phyloP scores from a whole-genome alignment of 2,113 vertebrate genomes.

The Elgaria multicarinata region DNA sequence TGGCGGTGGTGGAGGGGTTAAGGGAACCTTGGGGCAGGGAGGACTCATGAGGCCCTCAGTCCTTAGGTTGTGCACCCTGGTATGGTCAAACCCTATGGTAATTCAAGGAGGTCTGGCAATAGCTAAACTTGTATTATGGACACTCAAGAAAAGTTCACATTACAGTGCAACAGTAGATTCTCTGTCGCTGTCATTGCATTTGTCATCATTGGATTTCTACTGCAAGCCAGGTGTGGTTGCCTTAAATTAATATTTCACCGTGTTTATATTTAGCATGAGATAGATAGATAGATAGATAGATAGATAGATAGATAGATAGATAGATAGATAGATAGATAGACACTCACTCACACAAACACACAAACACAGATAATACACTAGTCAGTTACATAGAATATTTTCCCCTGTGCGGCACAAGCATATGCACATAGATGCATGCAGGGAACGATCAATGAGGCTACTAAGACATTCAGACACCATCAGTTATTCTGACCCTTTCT shows the following conservation, averaged over 20 bases:
- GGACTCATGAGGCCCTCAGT: no score
- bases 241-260: slow-evolving; percentile 32
- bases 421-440: background rate
- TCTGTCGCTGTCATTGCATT: background rate
- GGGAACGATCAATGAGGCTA: slow-evolving; percentile 33
- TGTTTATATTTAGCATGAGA: background rate
- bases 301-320: no score
- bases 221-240: slow-evolving; percentile 4
- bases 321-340: no score
- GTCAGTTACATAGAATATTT: slow-evolving; percentile 30
- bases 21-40: no score
- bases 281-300: no score
- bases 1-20: no score
- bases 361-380: no score
- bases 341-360: no score
- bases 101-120: background rate
- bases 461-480: slow-evolving; percentile 7
- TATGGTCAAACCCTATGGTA: background rate
- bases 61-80: no score
- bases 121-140: background rate
- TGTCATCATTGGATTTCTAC: slow-evolving; percentile 15
- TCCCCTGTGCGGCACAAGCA: slow-evolving; percentile 12
- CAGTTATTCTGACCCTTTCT: slow-evolving; percentile 7
- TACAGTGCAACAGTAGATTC: slow-evolving; percentile 8
- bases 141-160: background rate